Conservation (phyloP, 2,113 vertebrate genomes). For the Dolichallabes microphthalmus region DNA sequence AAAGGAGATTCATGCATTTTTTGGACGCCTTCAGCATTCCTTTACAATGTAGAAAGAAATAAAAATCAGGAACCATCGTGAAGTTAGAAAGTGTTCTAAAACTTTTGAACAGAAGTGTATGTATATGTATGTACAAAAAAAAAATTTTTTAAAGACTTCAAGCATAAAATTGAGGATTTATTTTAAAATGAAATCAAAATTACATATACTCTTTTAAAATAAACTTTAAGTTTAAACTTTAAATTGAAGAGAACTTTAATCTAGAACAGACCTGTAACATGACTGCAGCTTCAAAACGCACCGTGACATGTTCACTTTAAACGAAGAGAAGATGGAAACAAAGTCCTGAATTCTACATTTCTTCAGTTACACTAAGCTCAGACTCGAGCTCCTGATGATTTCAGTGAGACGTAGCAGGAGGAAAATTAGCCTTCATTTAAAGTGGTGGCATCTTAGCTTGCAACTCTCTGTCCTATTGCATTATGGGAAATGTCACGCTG, state of each 20-base stretch:
- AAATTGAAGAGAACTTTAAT: background rate
- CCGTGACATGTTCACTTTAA: background rate
- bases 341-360: background rate
- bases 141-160: too few relatives aligned
- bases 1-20: too few relatives aligned
- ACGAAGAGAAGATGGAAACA: background rate
- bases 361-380: background rate
- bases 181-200: background rate
- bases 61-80: too few relatives aligned
- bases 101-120: too few relatives aligned
- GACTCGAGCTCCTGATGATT: background rate
- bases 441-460: background rate
- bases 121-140: too few relatives aligned
- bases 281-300: background rate
- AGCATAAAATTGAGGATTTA: background rate
- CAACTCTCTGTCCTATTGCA: background rate
- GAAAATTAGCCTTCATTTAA: background rate
- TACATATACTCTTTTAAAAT: background rate
- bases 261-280: background rate
- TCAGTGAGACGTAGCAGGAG: background rate
- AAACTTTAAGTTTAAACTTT: background rate
- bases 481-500: conserved; percentile 7
- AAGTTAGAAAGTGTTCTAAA: too few relatives aligned
- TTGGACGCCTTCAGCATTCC: too few relatives aligned
- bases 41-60: too few relatives aligned